Percentiles rank a stretch among this genome's conserved stretches.
These are phyloP conservation scores for Zelleria hepariella DNA, from an alignment of 2,888 invertebrate species.

Conservation along the genomic window DNA sequence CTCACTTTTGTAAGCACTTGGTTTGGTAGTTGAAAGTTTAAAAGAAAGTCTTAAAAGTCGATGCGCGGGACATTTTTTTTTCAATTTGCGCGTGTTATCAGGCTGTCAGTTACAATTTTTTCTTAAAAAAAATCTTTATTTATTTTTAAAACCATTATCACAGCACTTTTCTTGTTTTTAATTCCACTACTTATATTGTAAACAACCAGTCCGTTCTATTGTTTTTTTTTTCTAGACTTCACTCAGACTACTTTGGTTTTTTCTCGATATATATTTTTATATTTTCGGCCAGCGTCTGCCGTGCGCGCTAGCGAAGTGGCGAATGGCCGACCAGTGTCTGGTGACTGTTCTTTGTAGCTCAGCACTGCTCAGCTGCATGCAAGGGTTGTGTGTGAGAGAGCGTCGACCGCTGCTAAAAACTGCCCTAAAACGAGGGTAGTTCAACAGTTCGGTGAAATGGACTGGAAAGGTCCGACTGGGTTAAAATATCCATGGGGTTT, in stretches of 20 bases:
- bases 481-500: neutral
- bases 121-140: neutral
- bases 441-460: neutral
- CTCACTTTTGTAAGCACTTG: neutral
- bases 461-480: neutral
- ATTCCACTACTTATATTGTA: neutral
- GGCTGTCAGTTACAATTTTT: neutral
- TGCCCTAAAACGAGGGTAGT: constrained; percentile 1
- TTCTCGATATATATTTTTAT: neutral
- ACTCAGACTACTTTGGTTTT: neutral
- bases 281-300: neutral
- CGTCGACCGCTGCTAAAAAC: constrained; percentile 4
- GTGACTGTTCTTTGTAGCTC: neutral
- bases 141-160: neutral
- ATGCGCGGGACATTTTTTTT: constrained; percentile 46
- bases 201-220: neutral
- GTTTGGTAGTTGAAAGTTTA: constrained; percentile 18
- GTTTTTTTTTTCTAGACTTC: neutral
- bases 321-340: neutral
- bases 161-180: neutral
- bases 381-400: constrained; percentile 1
- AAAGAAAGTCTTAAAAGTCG: constrained; percentile 46
- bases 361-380: neutral
- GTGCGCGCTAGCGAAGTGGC: neutral
- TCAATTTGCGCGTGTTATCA: neutral